These are phyloP conservation scores for Gymnoscelis rufifasciata DNA, from an alignment of 2,888 invertebrate species.

Conservation along the genomic window DNA sequence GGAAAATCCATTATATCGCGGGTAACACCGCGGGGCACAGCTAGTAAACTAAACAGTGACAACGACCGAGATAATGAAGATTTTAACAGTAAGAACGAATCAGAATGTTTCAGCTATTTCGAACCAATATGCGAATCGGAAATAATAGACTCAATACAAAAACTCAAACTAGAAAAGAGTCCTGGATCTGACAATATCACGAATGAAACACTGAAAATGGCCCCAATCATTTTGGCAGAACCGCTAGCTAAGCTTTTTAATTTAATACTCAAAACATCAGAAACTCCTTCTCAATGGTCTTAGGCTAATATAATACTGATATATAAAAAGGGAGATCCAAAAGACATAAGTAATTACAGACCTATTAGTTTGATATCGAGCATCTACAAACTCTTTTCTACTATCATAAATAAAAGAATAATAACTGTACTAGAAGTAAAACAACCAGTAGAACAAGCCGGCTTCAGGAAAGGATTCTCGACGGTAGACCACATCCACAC, in stretches of 20 bases:
- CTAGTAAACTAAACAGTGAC: background rate
- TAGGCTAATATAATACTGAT: constrained; percentile 2
- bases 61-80: background rate
- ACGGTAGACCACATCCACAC: constrained; percentile 5
- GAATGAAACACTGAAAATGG: background rate
- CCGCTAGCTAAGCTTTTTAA: background rate
- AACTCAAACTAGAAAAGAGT: constrained; percentile 1
- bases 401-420: background rate
- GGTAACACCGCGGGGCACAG: too few species aligned
- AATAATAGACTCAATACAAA: constrained; percentile 8
- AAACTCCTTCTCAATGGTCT: background rate
- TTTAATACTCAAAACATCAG: background rate
- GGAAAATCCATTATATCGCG: too few species aligned
- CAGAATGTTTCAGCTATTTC: background rate
- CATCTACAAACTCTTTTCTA: background rate
- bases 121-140: background rate
- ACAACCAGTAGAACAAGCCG: background rate
- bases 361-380: background rate
- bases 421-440: background rate
- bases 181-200: background rate
- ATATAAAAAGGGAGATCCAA: background rate
- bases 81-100: background rate
- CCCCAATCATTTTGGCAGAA: background rate
- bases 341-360: background rate
- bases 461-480: constrained; percentile 4